Evolutionary conservation across 2,888 invertebrate species (phyloP).

Genomic region (Anodontia alba): DNA sequence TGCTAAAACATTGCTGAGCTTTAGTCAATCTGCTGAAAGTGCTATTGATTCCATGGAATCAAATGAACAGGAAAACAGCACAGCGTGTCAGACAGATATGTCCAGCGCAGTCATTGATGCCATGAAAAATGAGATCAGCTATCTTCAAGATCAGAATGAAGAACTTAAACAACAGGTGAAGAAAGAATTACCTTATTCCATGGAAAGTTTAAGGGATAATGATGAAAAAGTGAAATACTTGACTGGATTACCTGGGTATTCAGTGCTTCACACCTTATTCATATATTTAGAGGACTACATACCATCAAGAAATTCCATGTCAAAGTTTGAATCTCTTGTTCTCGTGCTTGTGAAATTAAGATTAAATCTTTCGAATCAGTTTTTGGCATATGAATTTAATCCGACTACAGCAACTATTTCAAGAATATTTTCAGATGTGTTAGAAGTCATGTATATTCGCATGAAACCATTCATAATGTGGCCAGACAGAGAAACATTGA

Average conservation of each 20-base stretch:
- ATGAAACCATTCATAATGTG: constrained; percentile 29
- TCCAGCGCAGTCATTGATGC: background rate
- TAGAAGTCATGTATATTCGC: constrained; percentile 32
- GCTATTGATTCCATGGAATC: background rate
- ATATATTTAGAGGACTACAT: constrained; percentile 12
- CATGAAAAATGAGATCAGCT: background rate
- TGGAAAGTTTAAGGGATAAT: constrained; percentile 7
- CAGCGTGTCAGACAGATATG: background rate
- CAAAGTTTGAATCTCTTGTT: constrained; percentile 44
- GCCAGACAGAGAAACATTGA: constrained; percentile 47
- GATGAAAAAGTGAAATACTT: constrained; percentile 29
- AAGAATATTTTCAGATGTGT: constrained; percentile 15
- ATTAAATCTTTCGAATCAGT: constrained; percentile 36
- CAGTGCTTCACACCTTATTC: constrained; percentile 12
- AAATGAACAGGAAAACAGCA: background rate
- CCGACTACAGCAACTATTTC: constrained; percentile 24
- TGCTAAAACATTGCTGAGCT: background rate
- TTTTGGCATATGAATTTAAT: constrained; percentile 36
- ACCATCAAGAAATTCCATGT: background rate
- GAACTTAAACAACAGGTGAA: background rate
- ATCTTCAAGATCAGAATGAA: background rate
- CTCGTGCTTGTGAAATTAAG: constrained; percentile 45
- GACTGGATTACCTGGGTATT: constrained; percentile 26
- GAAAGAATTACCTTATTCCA: background rate
- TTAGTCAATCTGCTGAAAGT: background rate